Conservation (phyloP, 2,797 vertebrate species). For the Natrix natrix region DNA sequence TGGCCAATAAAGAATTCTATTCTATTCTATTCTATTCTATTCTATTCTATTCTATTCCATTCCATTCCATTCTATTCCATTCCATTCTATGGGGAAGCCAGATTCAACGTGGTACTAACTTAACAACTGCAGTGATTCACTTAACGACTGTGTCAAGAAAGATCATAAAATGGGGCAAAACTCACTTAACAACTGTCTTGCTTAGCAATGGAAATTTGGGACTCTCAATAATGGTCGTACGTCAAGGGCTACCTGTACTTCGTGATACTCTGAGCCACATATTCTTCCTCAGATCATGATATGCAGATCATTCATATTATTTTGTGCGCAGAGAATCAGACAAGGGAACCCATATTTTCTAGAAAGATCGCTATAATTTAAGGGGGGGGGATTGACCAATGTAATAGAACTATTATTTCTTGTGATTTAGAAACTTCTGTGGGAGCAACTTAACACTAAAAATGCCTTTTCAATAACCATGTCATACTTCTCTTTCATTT, state of each 20-base stretch:
- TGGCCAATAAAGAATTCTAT: no score
- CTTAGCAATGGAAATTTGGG: background rate
- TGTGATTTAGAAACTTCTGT: background rate
- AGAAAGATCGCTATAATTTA: background rate
- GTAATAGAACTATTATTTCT: background rate
- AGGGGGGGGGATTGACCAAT: background rate
- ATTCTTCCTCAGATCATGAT: background rate
- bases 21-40: no score
- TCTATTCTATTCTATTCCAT: no score
- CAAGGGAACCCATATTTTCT: background rate
- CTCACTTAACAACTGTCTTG: background rate
- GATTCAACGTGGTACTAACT: background rate
- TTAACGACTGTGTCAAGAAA: background rate
- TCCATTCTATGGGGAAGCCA: background rate
- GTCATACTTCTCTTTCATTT: background rate
- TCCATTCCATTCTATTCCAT: no score
- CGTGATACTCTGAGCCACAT: background rate
- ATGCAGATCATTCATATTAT: background rate
- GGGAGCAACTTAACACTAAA: background rate
- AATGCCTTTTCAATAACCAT: background rate
- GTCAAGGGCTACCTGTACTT: background rate
- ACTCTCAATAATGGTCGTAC: background rate
- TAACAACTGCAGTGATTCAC: background rate
- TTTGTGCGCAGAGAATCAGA: background rate
- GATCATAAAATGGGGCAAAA: background rate